phyloP scores from a whole-genome alignment of 2,797 vertebrate species.

The Catharus ustulatus region DNA sequence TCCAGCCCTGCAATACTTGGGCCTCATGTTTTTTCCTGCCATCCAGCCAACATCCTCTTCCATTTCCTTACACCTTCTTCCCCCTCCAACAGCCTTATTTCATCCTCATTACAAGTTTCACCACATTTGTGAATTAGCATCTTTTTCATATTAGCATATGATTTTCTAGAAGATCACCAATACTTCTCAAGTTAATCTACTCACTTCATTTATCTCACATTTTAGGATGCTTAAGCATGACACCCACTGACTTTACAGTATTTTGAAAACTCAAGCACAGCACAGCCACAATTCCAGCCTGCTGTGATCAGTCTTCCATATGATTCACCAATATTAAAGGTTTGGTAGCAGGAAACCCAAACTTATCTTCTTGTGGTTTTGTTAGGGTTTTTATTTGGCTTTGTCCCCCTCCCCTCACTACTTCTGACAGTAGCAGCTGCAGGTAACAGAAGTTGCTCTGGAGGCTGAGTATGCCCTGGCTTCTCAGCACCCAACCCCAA shows the following conservation, averaged over 20 bases:
- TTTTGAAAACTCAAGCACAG: background rate
- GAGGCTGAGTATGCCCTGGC: background rate
- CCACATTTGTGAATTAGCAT: background rate
- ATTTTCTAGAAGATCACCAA: background rate
- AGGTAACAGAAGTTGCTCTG: background rate
- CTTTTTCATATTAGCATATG: background rate
- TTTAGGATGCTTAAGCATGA: background rate
- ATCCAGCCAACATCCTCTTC: background rate
- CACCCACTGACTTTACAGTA: background rate
- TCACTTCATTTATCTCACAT: background rate
- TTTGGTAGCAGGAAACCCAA: background rate
- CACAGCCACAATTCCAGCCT: background rate
- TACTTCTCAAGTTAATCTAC: background rate
- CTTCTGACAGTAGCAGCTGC: background rate
- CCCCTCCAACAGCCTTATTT: background rate
- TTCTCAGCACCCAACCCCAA: background rate
- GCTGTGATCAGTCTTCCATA: background rate
- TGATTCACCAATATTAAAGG: background rate
- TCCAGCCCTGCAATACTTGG: background rate
- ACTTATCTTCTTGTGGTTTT: background rate
- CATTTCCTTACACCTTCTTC: background rate
- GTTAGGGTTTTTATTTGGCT: background rate
- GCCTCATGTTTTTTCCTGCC: background rate
- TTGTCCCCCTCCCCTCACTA: no score
- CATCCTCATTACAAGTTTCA: background rate